Evolutionary conservation across 2,113 vertebrate species (phyloP).

Genomic region (Diadophis punctatus): DNA sequence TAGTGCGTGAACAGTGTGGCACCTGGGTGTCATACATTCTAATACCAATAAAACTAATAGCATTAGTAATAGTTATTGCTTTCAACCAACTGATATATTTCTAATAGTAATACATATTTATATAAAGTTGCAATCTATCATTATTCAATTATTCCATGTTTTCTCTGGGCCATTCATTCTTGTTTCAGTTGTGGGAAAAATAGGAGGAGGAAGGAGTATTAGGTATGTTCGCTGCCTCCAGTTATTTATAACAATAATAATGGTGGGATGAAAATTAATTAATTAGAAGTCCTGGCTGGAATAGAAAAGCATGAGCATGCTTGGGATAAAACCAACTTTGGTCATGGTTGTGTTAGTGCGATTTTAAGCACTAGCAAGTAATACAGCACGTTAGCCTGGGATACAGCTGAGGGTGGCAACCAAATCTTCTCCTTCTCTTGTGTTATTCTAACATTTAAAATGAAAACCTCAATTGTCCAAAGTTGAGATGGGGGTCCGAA

Average conservation of each 20-base stretch:
- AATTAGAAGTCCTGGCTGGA: background rate
- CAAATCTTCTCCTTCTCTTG: background rate
- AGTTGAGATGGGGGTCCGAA: background rate
- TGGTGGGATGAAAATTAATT: background rate
- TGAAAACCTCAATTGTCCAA: background rate
- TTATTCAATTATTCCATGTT: no score
- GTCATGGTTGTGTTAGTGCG: background rate
- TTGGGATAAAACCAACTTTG: background rate
- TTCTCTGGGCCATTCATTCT: no score
- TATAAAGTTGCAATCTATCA: no score
- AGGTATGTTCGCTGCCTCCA: background rate
- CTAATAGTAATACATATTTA: no score
- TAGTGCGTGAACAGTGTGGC: no score
- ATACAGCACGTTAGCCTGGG: background rate
- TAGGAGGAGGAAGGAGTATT: background rate
- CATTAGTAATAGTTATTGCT: no score
- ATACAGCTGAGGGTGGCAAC: background rate
- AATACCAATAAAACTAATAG: no score
- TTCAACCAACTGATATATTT: no score
- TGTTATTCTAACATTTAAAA: background rate
- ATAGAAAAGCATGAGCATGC: background rate
- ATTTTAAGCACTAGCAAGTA: background rate
- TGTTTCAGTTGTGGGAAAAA: background rate
- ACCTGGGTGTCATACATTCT: no score
- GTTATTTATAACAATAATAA: background rate